Evolutionary conservation across 1,140 invertebrate species (phyloP).

Genomic region (Zeugodacus cucurbitae): DNA sequence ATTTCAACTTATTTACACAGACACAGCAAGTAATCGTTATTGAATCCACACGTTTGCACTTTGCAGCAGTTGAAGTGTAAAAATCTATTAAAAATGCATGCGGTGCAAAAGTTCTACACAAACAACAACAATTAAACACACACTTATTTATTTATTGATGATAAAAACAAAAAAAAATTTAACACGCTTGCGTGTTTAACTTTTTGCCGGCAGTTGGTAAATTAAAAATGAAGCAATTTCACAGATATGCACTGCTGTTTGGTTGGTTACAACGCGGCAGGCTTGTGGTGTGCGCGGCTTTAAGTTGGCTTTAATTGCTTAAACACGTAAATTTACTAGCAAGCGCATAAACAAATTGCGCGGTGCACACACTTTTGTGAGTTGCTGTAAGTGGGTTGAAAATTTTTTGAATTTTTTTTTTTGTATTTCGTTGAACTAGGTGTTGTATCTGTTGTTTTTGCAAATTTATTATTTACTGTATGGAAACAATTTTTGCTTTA

Average conservation of each 20-base stretch:
- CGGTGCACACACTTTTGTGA: neutral
- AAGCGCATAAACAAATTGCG: neutral
- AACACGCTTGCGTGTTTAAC: neutral
- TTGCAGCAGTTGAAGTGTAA: neutral
- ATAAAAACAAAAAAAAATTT: too few relatives aligned
- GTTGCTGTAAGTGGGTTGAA: neutral
- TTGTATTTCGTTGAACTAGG: neutral
- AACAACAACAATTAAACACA: neutral
- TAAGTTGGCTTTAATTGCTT: constrained; percentile 23
- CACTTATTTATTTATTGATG: neutral
- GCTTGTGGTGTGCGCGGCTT: neutral
- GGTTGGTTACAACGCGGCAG: neutral
- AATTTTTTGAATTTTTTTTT: neutral
- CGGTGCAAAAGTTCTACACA: constrained; percentile 2
- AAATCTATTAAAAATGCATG: constrained; percentile 34
- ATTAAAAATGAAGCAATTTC: constrained; percentile 32
- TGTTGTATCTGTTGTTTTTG: neutral
- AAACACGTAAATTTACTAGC: neutral
- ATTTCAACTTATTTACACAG: neutral
- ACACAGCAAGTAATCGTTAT: neutral
- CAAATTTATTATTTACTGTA: neutral
- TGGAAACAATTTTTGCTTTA: neutral
- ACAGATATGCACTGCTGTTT: neutral
- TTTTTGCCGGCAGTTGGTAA: neutral
- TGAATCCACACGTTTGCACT: neutral